Conservation (phyloP, 2,888 invertebrate species). For the Azorinus chamasolen region DNA sequence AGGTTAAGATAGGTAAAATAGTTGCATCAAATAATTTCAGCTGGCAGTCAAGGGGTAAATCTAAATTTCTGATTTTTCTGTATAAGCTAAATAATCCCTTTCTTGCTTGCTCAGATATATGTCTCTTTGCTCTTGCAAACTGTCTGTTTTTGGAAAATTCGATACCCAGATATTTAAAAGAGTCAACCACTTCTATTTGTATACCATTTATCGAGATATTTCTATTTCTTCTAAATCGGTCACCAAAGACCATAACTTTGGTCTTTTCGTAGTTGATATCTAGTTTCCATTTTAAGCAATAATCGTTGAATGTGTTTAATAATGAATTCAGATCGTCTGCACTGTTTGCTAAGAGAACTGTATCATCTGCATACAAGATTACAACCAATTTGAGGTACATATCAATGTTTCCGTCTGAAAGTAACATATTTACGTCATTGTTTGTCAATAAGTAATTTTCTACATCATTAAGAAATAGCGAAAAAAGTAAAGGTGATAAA, state of each 20-base stretch:
- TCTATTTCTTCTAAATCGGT: no score
- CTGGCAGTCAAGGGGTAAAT: constrained; percentile 28
- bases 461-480: not conserved
- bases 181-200: constrained; percentile 22
- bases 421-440: not conserved
- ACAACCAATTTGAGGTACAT: constrained; percentile 29
- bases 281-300: constrained; percentile 44
- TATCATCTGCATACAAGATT: constrained; percentile 53
- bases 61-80: constrained; percentile 30
- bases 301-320: constrained; percentile 34
- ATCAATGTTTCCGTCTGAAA: not conserved
- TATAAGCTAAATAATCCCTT: constrained; percentile 27
- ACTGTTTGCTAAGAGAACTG: constrained; percentile 31
- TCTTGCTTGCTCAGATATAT: constrained; percentile 25
- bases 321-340: constrained; percentile 23
- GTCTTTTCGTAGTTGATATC: constrained; percentile 34
- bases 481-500: not conserved
- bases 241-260: constrained; percentile 34
- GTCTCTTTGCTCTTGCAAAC: constrained; percentile 36
- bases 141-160: constrained; percentile 29
- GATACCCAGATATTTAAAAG: constrained; percentile 32
- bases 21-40: no score
- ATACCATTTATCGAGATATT: no score
- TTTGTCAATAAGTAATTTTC: no score
- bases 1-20: not conserved